Evolutionary conservation across 2,797 vertebrate species (phyloP), one percentile per base, ranked within the genome.

Genomic region (Echiichthys vipera): DNA sequence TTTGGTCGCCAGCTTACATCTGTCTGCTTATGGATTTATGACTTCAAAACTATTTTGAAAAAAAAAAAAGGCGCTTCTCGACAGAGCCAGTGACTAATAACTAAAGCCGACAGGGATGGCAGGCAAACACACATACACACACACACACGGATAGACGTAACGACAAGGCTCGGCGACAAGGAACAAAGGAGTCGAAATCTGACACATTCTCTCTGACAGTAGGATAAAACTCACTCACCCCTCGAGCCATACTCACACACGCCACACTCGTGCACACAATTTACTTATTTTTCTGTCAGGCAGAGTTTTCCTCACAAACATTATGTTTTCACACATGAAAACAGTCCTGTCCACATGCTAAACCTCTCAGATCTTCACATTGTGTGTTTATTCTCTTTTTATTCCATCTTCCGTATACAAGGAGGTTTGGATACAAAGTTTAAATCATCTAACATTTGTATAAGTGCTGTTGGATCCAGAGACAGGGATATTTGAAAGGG

Each of bases 11-110:
- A 90, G 91, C 94, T 93, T 94, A 93, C 92, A 93, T 92, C 94
- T 93, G 92, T 94, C 93, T 94, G 92, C 93, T 93, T 94, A 93
- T 91, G 93, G 94, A 92, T 94, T 94, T 94, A 94, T 89, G 88
- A 92, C 92, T 93, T 94, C 90, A 92, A 93, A 94, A 93, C 91
- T 90, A 93, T 92, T 92, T 90, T 66, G 74, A n/a, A 22, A 25
- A 32, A 46, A 51, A 71, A 80, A 89, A 85, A 81, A 81, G 75
- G 82, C 84, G 81, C 87, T 88, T 91, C 90, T 90, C 84, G 78
- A 92, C 91, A 90, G 88, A 93, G 88, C 84, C 85, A 90, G 90
- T 92, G 93, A 94, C 92, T 94, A 94, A 94, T 94, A 93, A 93
- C 91, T 94, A 94, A 94, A 94, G 91, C 92, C 83, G 93, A 94